These are phyloP conservation scores for Drosophila suboccidentalis DNA, from an alignment of 2,888 invertebrate genomes.

Conservation along the genomic window DNA sequence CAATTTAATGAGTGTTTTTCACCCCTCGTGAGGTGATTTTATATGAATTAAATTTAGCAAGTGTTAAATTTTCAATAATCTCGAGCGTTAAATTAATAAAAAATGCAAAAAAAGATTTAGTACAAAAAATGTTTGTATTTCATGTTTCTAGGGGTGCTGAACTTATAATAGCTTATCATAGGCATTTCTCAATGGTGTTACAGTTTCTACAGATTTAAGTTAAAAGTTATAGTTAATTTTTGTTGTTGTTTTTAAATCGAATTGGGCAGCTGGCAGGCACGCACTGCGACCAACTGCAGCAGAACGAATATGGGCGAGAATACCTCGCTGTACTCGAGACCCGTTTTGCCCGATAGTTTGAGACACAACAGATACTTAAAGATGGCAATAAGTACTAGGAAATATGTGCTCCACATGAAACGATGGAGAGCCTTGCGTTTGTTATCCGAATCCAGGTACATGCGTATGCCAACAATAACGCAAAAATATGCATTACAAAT, in stretches of 20 bases:
- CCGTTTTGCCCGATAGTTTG: constrained; percentile 92
- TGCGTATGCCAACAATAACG: constrained; percentile 96
- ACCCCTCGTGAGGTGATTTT: too few relatives aligned
- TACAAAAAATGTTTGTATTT: constrained; percentile 44
- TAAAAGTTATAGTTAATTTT: not conserved
- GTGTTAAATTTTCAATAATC: too few relatives aligned
- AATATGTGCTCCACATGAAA: constrained; percentile 93
- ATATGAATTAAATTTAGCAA: too few relatives aligned
- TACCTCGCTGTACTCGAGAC: constrained; percentile 95
- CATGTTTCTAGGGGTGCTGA: constrained; percentile 12
- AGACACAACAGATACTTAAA: constrained; percentile 96
- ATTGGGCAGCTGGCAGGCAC: constrained; percentile 94
- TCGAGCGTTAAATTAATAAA: too few relatives aligned
- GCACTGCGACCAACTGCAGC: constrained; percentile 94
- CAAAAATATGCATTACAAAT: constrained; percentile 97
- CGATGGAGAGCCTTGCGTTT: constrained; percentile 92
- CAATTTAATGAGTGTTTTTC: too few relatives aligned
- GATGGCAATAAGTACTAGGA: constrained; percentile 93
- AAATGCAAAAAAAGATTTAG: not conserved
- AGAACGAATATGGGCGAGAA: constrained; percentile 96
- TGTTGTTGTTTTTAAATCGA: constrained; percentile 62
- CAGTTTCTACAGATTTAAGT: constrained; percentile 7
- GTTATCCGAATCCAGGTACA: constrained; percentile 91
- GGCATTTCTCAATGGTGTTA: constrained; percentile 12
- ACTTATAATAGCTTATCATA: constrained; percentile 37